phyloP scores from a whole-genome alignment of 2,113 vertebrate species.

The Cynoglossus semilaevis region DNA sequence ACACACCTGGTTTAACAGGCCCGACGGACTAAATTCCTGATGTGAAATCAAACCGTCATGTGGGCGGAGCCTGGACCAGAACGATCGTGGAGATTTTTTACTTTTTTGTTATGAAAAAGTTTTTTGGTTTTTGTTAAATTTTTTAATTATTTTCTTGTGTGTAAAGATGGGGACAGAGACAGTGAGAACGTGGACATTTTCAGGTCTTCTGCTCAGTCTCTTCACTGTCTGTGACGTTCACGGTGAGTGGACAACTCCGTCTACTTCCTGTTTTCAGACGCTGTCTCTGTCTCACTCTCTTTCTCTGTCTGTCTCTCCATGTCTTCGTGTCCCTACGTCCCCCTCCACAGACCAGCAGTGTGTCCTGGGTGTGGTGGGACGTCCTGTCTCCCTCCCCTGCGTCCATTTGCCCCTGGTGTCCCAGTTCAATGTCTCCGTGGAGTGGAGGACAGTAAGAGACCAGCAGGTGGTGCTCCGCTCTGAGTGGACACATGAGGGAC shows the following conservation, averaged over 20 bases:
- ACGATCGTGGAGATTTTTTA: too few species aligned
- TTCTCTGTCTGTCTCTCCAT: neutral
- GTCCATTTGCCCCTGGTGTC: constrained; percentile 18
- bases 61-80: too few species aligned
- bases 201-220: constrained; percentile 45
- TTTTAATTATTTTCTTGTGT: too few species aligned
- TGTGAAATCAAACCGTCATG: too few species aligned
- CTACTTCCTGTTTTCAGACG: too few species aligned
- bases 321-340: too few species aligned
- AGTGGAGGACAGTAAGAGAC: constrained; percentile 53
- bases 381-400: constrained; percentile 55
- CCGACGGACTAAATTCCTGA: too few species aligned
- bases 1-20: too few species aligned
- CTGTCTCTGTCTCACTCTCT: neutral
- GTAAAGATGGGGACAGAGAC: too few species aligned
- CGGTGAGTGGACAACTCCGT: constrained; percentile 48
- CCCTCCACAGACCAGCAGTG: constrained; percentile 50
- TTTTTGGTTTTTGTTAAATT: too few species aligned
- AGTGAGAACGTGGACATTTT: too few species aligned
- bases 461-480: constrained; percentile 46
- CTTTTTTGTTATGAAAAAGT: too few species aligned
- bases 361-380: constrained; percentile 46
- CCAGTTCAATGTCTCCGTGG: constrained; percentile 41
- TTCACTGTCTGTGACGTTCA: constrained; percentile 20
- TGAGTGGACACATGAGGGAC: constrained; percentile 20